phyloP scores from a whole-genome alignment of 2,888 invertebrate genomes.

The Empis livida region DNA sequence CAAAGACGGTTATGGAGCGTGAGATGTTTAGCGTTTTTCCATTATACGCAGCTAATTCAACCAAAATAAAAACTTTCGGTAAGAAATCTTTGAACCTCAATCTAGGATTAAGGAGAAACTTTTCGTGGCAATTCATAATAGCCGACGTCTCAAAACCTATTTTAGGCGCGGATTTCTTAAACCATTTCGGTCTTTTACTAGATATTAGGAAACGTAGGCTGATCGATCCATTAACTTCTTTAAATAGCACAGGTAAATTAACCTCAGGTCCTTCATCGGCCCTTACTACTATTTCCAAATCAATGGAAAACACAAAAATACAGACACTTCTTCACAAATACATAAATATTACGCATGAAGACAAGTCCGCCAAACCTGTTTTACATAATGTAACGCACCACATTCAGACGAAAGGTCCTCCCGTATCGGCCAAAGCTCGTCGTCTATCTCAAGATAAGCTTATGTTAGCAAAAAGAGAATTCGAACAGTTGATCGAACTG shows the following conservation, averaged over 20 bases:
- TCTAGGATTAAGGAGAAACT: not conserved
- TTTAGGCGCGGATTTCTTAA: not conserved
- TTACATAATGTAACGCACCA: not conserved
- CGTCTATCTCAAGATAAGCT: not conserved
- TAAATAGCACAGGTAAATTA: not conserved
- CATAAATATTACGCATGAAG: not conserved
- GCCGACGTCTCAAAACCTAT: not conserved
- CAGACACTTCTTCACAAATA: not conserved
- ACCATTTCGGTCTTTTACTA: not conserved
- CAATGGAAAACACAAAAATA: not conserved
- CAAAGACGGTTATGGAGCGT: not conserved
- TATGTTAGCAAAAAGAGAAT: not conserved
- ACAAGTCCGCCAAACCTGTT: not conserved
- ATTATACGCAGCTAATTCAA: not conserved
- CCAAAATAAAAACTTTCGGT: not conserved
- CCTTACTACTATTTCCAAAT: not conserved
- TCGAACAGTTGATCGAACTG: not conserved
- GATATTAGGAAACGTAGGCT: not conserved
- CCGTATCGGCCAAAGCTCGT: not conserved
- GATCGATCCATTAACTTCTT: not conserved
- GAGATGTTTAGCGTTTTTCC: not conserved
- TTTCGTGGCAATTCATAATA: not conserved
- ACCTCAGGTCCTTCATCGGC: not conserved
- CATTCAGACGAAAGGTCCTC: not conserved
- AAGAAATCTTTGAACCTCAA: not conserved